Conservation (phyloP, 2,113 vertebrate genomes). For the Typhlomys cinereus region DNA sequence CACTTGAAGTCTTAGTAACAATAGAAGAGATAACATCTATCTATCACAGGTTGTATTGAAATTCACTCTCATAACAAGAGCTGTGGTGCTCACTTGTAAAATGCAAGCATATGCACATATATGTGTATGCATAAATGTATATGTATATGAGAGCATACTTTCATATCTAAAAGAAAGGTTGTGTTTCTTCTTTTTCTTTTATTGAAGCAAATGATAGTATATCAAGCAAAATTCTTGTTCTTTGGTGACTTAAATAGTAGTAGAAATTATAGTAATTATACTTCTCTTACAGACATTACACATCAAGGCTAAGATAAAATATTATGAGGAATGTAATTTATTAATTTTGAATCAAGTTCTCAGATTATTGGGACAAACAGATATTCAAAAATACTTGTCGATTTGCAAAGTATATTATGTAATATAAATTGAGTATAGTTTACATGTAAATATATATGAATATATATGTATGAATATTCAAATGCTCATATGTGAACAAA, state of each 20-base stretch:
- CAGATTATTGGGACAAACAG: not conserved
- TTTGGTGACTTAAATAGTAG: not conserved
- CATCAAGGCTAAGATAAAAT: not conserved
- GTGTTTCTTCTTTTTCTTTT: not conserved
- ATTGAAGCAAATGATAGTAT: not conserved
- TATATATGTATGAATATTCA: not conserved
- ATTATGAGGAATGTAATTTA: not conserved
- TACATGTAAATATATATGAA: not conserved
- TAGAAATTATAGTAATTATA: not conserved
- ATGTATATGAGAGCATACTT: not conserved
- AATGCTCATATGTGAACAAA: not conserved
- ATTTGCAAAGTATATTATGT: not conserved
- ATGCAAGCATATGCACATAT: not conserved
- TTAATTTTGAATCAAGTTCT: not conserved
- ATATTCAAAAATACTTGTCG: not conserved
- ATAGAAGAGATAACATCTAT: not conserved
- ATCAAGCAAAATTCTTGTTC: constrained; percentile 12
- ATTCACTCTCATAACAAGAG: not conserved
- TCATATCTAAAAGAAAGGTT: not conserved
- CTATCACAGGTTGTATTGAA: not conserved
- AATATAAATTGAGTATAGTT: not conserved
- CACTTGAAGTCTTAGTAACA: not conserved
- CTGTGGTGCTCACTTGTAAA: not conserved
- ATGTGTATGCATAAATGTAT: no score
- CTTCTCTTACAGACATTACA: not conserved